Evolutionary conservation across 2,797 vertebrate species (phyloP), one percentile per base, ranked within the genome.

Genomic region (Sebastes diploproa): DNA sequence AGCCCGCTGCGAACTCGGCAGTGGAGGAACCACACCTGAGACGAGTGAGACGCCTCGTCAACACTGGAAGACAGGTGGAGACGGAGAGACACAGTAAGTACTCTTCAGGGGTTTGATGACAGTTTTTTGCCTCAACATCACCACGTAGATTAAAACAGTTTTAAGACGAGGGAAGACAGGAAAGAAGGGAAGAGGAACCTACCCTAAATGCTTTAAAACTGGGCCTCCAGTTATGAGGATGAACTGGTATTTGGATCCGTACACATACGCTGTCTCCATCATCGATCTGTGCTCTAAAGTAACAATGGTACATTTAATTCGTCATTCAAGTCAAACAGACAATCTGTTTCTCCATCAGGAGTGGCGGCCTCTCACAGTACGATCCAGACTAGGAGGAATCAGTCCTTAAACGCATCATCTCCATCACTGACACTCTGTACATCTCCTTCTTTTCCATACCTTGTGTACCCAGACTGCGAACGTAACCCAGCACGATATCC

Each of bases 221-320:
- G 92, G 91, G 3, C 93, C 95, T 86, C 98, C 98, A 0, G 97
- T 98, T 25, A 97, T 98, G 86, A 98, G 95, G 77, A 98, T 96
- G 93, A 99, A 99, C 89, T 98, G 97, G 86, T 98, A 96, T 27
- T 94, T 94, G 56, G 96, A 95, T 56, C 97, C 97, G 10, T 98
- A 98, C 38, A 97, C 98, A 75, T 98, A 99, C 2, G 97, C 97
- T 0, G 96, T 96, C 94, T 99, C 98, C 98, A 99, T 99, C 83
- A 99, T 93, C 0, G 97, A 96, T 84, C 97, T 95, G 91, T 99
- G 98, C 86, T 98, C 98, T 92, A 6, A 38, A 25, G 27, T 3
- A 61, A 83, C 6, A 81, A 87, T 22, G 75, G 72, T 6, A 13
- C 25, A 62, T 63, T 7, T 20, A 7, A 29, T 29, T 4, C 46